Evolutionary conservation across 2,888 invertebrate genomes (phyloP), one percentile per base, ranked within the genome.

Genomic region (Caenorhabditis sp.): DNA sequence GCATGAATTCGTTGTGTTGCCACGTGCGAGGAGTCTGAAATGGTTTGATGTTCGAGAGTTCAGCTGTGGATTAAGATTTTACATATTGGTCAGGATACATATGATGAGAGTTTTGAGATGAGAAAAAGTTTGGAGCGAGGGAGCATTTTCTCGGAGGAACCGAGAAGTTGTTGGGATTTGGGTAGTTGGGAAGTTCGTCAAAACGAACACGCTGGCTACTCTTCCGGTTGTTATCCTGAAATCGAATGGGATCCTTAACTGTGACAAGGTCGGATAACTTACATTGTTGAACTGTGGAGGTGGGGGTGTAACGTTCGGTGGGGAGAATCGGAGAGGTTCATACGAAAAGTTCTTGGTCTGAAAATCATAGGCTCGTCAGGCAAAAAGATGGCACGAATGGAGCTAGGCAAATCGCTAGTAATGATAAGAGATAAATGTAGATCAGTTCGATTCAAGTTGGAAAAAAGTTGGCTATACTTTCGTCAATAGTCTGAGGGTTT

Each of bases 51-150:
- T 47, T 47, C 16, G 35, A 49, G 12, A 35, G 31, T 12, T 79
- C 4, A 31, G 10, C 4, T 28, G 24, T 28, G n/a, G 10, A 22
- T 35, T 24, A 35, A 6, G 5, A 7, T 7, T 61, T 64, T 31
- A 83, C 83, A 56, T 80, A 84, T 76, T 84, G 80, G 68, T 84
- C 83, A 19, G 83, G 83, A 72, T 80, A 80, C 83, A 84, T 80
- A 66, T 80, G 83, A 81, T 84, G 80, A 7, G 80, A 77, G 58
- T 84, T 70, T 70, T 84, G 80, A 8, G 83, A 70, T 41, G 84
- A 84, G 64, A 84, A 84, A 19, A 84, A 84, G 56, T 84, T 84
- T 5, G 84, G 84, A 26, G 84, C 84, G 49, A 84, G 31, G 8
- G 74, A 74, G 58, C 77, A 77, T 44, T 84, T 84, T 58, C 84